phyloP scores from a whole-genome alignment of 2,113 vertebrate genomes.

The Sisor rabdophorus region DNA sequence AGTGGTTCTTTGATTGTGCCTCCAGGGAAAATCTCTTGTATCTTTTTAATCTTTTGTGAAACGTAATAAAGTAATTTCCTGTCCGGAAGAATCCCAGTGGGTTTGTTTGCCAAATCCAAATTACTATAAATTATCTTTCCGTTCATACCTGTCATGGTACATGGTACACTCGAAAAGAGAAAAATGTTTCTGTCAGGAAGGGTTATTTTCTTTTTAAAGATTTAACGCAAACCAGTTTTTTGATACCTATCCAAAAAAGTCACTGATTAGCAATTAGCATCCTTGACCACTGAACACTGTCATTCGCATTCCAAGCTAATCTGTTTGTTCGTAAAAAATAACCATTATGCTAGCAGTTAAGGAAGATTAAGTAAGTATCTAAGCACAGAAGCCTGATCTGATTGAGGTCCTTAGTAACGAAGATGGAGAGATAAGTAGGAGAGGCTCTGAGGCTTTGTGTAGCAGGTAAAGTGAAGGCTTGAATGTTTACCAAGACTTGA shows the following conservation, averaged over 20 bases:
- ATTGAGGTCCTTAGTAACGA: constrained; percentile 21
- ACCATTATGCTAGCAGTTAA: neutral
- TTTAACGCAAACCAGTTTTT: too few species aligned
- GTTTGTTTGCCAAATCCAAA: neutral
- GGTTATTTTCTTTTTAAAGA: neutral
- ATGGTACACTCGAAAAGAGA: neutral
- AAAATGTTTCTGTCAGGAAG: neutral
- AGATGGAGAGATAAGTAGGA: neutral
- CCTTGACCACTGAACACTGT: neutral
- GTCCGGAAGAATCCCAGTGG: neutral
- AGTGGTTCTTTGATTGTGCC: neutral
- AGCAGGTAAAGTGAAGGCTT: constrained; percentile 1
- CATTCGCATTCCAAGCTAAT: neutral
- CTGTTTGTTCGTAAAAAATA: neutral
- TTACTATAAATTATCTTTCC: too few species aligned
- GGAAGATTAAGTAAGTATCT: constrained; percentile 9
- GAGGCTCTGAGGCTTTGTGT: neutral
- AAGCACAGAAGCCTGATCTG: constrained; percentile 25
- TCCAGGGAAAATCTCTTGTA: neutral
- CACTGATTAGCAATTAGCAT: neutral
- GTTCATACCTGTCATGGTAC: neutral
- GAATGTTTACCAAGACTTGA: constrained; percentile 37
- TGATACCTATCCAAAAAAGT: too few species aligned
- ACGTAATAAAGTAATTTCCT: neutral
- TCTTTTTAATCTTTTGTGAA: neutral